Evolutionary conservation across 2,113 vertebrate species (phyloP).

Genomic region (Paraplagusia blochii): DNA sequence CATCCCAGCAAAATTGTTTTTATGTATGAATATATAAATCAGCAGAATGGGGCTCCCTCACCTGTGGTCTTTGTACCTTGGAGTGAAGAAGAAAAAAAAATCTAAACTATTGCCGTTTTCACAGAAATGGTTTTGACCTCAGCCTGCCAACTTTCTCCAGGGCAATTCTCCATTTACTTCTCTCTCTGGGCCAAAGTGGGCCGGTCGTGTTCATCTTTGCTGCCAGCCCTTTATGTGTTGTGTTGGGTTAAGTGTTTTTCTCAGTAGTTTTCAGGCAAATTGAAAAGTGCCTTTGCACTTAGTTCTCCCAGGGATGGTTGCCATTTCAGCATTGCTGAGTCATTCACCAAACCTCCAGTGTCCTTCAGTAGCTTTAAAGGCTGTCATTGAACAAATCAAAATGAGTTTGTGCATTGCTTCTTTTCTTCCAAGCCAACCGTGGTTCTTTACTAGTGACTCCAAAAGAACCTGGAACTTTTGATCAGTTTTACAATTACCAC

Average conservation of each 20-base stretch:
- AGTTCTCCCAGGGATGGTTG: constrained; percentile 53
- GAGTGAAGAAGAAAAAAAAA: constrained; percentile 6
- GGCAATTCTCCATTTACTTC: constrained; percentile 39
- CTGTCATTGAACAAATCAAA: constrained; percentile 32
- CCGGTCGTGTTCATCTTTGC: constrained; percentile 36
- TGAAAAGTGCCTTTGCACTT: constrained; percentile 61
- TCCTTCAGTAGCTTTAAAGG: constrained; percentile 21
- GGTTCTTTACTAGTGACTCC: no score
- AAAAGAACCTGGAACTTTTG: no score
- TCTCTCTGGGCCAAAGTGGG: constrained; percentile 42
- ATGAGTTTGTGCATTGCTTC: background rate
- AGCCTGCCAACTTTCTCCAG: constrained; percentile 25
- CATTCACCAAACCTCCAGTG: constrained; percentile 45
- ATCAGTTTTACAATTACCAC: no score
- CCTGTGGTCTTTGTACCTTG: constrained; percentile 16
- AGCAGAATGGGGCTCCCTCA: constrained; percentile 12
- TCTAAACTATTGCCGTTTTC: constrained; percentile 28
- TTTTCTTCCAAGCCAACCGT: no score
- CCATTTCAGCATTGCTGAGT: constrained; percentile 57
- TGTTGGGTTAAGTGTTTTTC: constrained; percentile 69
- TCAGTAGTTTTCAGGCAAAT: constrained; percentile 52
- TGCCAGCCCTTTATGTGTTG: constrained; percentile 40
- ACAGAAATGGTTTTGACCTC: constrained; percentile 41
- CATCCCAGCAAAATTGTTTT: background rate
- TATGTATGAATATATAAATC: constrained; percentile 6